phyloP scores from a whole-genome alignment of 2,888 invertebrate species.

The Anthrax anthrax region DNA sequence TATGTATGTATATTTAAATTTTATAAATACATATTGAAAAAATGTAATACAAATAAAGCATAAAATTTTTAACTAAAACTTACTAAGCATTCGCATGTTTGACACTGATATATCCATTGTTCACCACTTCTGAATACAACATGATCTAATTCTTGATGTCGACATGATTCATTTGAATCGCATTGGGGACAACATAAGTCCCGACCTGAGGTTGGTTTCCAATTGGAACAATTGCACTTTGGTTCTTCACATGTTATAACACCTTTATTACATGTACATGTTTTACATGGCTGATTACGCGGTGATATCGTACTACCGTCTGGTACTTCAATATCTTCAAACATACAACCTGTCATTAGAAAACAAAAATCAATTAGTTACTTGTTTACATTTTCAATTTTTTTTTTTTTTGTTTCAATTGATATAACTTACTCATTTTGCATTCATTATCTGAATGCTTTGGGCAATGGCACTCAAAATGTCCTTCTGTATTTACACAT shows the following conservation, averaged over 20 bases:
- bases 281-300: slow-evolving; percentile 37
- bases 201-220: slow-evolving; percentile 26
- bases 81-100: slow-evolving; percentile 81
- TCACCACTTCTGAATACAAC: slow-evolving; percentile 67
- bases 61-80: no score
- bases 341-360: slow-evolving; percentile 51
- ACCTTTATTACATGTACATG: slow-evolving; percentile 40
- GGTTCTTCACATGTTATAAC: slow-evolving; percentile 54
- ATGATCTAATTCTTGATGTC: slow-evolving; percentile 64
- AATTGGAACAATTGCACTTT: slow-evolving; percentile 48
- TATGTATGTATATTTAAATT: background rate
- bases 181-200: slow-evolving; percentile 70
- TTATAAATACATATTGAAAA: background rate
- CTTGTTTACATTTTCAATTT: background rate
- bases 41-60: slow-evolving; percentile 11
- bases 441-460: slow-evolving; percentile 38
- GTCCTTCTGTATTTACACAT: slow-evolving; percentile 68
- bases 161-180: slow-evolving; percentile 56
- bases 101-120: slow-evolving; percentile 82
- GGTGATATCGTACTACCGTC: slow-evolving; percentile 42
- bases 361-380: background rate
- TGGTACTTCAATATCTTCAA: slow-evolving; percentile 47
- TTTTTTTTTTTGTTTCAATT: background rate
- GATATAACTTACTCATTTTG: slow-evolving; percentile 42
- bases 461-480: slow-evolving; percentile 63